Conservation (phyloP, 2,113 vertebrate species). For the Cynopterus brachyotis region DNA sequence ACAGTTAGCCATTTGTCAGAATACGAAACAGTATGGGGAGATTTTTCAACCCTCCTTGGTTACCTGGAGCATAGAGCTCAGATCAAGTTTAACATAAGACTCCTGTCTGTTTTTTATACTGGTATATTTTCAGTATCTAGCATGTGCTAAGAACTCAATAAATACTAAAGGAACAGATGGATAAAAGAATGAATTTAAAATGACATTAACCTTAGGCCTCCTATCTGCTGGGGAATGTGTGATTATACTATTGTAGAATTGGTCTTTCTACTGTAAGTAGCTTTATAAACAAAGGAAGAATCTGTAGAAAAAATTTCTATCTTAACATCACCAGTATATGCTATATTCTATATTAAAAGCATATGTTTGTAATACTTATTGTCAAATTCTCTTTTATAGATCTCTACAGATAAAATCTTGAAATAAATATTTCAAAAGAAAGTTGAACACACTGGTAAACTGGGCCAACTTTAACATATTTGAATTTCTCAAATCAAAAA, state of each 20-base stretch:
- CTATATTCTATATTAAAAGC: not conserved
- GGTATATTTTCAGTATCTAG: too few relatives aligned
- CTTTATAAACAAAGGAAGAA: not conserved
- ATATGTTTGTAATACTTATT: not conserved
- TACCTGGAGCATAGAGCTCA: not conserved
- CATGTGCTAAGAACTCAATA: too few relatives aligned
- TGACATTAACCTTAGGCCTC: not conserved
- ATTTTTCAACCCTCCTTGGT: not conserved
- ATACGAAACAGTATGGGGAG: not conserved
- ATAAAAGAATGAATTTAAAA: not conserved
- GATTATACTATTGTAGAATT: not conserved
- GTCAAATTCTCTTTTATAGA: not conserved
- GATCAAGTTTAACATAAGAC: not conserved
- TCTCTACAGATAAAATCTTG: not conserved
- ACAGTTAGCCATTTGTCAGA: not conserved
- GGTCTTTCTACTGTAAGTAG: not conserved
- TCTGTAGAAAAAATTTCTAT: not conserved
- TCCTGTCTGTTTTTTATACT: too few relatives aligned
- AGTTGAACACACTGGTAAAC: too few relatives aligned
- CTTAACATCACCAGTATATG: not conserved
- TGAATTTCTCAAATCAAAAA: too few relatives aligned
- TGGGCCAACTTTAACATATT: too few relatives aligned
- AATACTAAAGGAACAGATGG: too few relatives aligned
- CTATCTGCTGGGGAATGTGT: not conserved
- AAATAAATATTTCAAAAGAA: too few relatives aligned